Percentiles rank a stretch among this genome's conserved stretches.
Evolutionary conservation across 1,140 invertebrate species (phyloP).

Genomic region (Anoplolepis gracilipes): DNA sequence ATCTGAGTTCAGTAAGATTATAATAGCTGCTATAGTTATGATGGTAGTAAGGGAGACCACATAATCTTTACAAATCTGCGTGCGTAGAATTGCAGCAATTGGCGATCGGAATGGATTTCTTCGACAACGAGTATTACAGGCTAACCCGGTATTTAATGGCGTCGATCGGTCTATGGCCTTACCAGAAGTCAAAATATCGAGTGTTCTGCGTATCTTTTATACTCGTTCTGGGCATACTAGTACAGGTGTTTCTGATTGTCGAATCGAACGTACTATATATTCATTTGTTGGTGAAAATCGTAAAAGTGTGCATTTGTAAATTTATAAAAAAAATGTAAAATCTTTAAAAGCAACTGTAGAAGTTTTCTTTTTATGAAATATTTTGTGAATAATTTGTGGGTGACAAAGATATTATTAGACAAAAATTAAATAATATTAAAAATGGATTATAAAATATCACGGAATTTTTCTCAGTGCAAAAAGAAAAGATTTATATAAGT

Average conservation of each 20-base stretch:
- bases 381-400: not conserved
- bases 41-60: not conserved
- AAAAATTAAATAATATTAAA: too few species aligned
- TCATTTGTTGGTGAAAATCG: not conserved
- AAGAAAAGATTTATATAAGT: not conserved
- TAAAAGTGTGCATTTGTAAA: not conserved
- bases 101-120: constrained; percentile 25
- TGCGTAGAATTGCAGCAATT: not conserved
- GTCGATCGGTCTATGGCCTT: constrained; percentile 49
- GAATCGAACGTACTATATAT: not conserved
- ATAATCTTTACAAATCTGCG: constrained; percentile 26
- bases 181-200: not conserved
- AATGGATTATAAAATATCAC: too few species aligned
- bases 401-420: not conserved
- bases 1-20: constrained; percentile 12
- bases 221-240: not conserved
- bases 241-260: constrained; percentile 31
- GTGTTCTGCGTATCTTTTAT: not conserved
- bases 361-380: not conserved
- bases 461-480: too few species aligned
- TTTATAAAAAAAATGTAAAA: not conserved
- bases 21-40: constrained; percentile 33
- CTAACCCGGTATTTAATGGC: constrained; percentile 26
- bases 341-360: too few species aligned
- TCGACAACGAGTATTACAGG: constrained; percentile 32